Conservation (phyloP, 2,797 vertebrate species). For the Coilia nasus region DNA sequence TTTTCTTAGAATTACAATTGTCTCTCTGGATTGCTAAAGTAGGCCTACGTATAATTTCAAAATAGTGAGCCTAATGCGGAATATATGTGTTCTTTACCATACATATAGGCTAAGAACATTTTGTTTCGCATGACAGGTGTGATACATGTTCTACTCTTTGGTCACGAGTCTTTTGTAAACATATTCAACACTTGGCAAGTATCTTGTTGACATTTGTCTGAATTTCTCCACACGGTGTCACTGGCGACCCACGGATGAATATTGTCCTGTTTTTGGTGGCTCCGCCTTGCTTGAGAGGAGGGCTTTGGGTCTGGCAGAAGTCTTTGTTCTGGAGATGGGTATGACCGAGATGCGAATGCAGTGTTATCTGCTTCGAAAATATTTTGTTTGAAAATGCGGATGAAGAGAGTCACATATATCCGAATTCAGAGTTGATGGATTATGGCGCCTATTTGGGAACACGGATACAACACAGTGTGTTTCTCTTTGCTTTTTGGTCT, state of each 20-base stretch:
- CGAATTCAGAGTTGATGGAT: constrained; percentile 3
- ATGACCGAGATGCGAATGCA: constrained; percentile 60
- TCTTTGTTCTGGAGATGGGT: constrained; percentile 34
- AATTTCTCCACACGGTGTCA: constrained; percentile 26
- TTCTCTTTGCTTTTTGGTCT: constrained; percentile 31
- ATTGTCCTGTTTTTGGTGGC: neutral
- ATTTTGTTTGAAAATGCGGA: neutral
- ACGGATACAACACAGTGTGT: constrained; percentile 9
- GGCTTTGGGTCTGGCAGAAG: constrained; percentile 16
- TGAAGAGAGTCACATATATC: neutral
- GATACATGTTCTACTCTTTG: too few species aligned
- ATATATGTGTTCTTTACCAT: too few species aligned
- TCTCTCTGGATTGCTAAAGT: too few species aligned
- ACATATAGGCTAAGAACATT: too few species aligned
- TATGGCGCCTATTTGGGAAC: neutral
- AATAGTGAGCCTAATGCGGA: too few species aligned
- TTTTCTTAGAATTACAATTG: too few species aligned
- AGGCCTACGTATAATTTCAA: too few species aligned
- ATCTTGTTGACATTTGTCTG: too few species aligned
- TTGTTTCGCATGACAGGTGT: too few species aligned
- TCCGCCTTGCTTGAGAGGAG: constrained; percentile 21
- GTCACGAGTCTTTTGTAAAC: too few species aligned
- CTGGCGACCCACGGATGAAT: neutral
- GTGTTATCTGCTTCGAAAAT: too few species aligned
- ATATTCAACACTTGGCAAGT: too few species aligned